Conservation (phyloP, 2,797 vertebrate genomes). For the Intellagama lesueurii region DNA sequence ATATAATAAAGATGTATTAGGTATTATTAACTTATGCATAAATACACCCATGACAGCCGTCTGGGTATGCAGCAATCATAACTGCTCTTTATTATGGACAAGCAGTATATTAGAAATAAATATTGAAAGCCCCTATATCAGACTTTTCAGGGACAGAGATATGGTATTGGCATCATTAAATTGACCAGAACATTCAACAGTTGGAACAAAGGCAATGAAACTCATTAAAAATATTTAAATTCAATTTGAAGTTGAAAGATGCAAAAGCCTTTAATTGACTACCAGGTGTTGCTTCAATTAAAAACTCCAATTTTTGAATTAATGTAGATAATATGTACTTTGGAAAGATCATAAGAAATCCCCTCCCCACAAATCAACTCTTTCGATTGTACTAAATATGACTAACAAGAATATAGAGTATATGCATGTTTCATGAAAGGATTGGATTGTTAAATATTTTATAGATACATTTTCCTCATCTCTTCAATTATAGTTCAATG, state of each 20-base stretch:
- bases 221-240: rapidly evolving
- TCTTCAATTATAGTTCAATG: not conserved
- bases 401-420: not conserved
- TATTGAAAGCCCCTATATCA: not conserved
- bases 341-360: not conserved
- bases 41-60: not conserved
- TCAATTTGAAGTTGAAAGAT: constrained; percentile 4
- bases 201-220: not conserved
- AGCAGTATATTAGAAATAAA: not conserved
- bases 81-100: not conserved
- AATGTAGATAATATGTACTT: not conserved
- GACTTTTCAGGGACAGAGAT: not conserved
- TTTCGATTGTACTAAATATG: not conserved
- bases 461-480: not conserved
- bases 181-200: not conserved
- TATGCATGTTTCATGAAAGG: not conserved
- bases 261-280: not conserved
- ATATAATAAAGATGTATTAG: not conserved
- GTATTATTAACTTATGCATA: constrained; percentile 5
- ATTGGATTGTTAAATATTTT: not conserved
- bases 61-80: not conserved
- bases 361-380: not conserved
- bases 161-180: not conserved
- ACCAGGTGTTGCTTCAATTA: not conserved
- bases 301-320: not conserved